phyloP scores from a whole-genome alignment of 2,797 vertebrate species.

The Bovichtus diacanthus region DNA sequence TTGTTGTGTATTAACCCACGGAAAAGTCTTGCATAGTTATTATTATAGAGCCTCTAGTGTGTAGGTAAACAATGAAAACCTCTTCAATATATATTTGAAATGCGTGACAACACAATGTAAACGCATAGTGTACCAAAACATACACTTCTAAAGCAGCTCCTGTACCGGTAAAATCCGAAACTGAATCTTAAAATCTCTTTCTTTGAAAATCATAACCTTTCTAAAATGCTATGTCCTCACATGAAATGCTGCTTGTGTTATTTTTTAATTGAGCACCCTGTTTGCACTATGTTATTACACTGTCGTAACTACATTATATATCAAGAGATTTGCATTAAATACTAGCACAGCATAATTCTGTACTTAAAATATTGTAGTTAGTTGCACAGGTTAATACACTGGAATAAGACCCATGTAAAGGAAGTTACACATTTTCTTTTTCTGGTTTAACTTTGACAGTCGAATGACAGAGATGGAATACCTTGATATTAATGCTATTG shows the following conservation, averaged over 20 bases:
- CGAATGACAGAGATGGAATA: conserved; percentile 67
- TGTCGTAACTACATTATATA: conserved; percentile 61
- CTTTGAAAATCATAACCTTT: conserved; percentile 47
- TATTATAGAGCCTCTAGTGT: conserved; percentile 46
- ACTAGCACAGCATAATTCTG: conserved; percentile 65
- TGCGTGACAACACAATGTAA: conserved; percentile 63
- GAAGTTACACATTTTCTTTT: conserved; percentile 60
- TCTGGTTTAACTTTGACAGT: conserved; percentile 70
- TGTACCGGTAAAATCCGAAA: conserved; percentile 34
- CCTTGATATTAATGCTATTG: conserved; percentile 79
- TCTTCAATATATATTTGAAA: conserved; percentile 54
- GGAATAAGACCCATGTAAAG: conserved; percentile 73
- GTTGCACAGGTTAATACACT: conserved; percentile 77
- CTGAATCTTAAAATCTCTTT: conserved; percentile 37
- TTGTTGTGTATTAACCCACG: conserved; percentile 79
- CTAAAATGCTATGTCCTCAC: conserved; percentile 37
- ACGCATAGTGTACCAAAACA: conserved; percentile 53
- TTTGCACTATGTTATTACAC: conserved; percentile 73
- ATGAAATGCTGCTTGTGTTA: conserved; percentile 53
- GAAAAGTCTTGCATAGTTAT: conserved; percentile 46
- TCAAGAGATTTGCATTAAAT: conserved; percentile 59
- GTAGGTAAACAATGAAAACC: conserved; percentile 57
- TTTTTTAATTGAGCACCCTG: conserved; percentile 56
- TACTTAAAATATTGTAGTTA: conserved; percentile 51
- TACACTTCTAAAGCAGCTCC: conserved; percentile 47